Evolutionary conservation across 2,797 vertebrate species (phyloP).

Genomic region (Erpetoichthys calabaricus): DNA sequence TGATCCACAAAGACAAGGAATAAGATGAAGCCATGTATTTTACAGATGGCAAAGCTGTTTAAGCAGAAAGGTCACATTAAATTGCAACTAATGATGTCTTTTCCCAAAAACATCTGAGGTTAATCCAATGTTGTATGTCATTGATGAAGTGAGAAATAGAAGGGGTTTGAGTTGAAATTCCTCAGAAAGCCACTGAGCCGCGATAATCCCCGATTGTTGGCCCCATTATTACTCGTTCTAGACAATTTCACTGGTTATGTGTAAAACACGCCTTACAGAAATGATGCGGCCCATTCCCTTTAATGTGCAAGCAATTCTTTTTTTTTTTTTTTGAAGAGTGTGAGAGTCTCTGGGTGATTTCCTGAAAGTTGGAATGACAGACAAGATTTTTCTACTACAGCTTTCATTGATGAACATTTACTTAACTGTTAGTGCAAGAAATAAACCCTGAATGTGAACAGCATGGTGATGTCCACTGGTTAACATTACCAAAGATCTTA

Average conservation of each 20-base stretch:
- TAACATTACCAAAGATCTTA: too few relatives aligned
- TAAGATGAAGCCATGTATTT: slow-evolving; percentile 20
- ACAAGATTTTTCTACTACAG: too few relatives aligned
- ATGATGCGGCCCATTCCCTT: slow-evolving; percentile 2
- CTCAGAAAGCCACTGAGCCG: slow-evolving; percentile 18
- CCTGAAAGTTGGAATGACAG: too few relatives aligned
- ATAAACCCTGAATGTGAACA: too few relatives aligned
- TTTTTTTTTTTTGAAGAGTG: not conserved
- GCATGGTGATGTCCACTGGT: too few relatives aligned
- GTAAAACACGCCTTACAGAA: slow-evolving; percentile 10
- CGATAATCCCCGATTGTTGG: slow-evolving; percentile 21
- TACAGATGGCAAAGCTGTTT: slow-evolving; percentile 23
- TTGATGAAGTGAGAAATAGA: slow-evolving; percentile 21
- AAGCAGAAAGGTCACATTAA: slow-evolving; percentile 33
- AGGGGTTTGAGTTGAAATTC: slow-evolving; percentile 9
- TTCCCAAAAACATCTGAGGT: slow-evolving; percentile 26
- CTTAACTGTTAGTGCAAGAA: too few relatives aligned
- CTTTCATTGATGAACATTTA: too few relatives aligned
- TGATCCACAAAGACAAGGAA: slow-evolving; percentile 28
- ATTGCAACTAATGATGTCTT: slow-evolving; percentile 37
- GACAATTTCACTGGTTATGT: slow-evolving; percentile 32
- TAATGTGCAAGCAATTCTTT: not conserved
- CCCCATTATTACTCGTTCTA: slow-evolving; percentile 16
- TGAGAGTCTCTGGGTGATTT: not conserved
- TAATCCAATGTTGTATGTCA: slow-evolving; percentile 35